These are phyloP conservation scores for Anthrax anthrax DNA, from an alignment of 2,888 invertebrate species.

Conservation along the genomic window DNA sequence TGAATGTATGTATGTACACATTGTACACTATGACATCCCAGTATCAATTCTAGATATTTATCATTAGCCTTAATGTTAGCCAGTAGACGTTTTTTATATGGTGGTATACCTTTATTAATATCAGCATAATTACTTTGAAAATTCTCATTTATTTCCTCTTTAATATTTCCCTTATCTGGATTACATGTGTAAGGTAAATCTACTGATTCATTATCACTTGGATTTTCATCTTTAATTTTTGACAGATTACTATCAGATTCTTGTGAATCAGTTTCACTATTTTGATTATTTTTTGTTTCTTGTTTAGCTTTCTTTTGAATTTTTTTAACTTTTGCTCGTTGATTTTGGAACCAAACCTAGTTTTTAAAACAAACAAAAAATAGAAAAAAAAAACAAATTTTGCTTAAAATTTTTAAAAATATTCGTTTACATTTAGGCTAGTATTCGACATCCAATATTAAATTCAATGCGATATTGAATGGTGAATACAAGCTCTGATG, in stretches of 20 bases:
- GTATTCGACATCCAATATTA: too few relatives aligned
- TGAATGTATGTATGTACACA: too few relatives aligned
- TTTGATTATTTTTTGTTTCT: conserved; percentile 35
- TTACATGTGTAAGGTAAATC: conserved; percentile 26
- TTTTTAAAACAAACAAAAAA: too few relatives aligned
- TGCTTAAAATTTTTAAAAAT: background rate
- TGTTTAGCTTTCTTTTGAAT: conserved; percentile 49
- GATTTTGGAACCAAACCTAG: conserved; percentile 52
- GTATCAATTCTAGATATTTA: too few relatives aligned
- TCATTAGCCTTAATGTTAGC: too few relatives aligned
- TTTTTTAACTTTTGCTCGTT: conserved; percentile 50
- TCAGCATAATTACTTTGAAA: conserved; percentile 29
- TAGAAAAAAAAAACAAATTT: too few relatives aligned
- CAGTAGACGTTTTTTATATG: too few relatives aligned
- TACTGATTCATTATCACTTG: conserved; percentile 38
- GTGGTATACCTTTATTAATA: conserved; percentile 34
- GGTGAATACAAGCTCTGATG: too few relatives aligned
- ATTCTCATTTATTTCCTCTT: conserved; percentile 21
- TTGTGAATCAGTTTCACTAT: conserved; percentile 34
- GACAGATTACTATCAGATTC: conserved; percentile 39
- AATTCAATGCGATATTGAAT: too few relatives aligned
- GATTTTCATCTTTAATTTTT: conserved; percentile 46
- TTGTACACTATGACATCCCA: too few relatives aligned
- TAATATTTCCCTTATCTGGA: conserved; percentile 24
- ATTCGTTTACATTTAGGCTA: too few relatives aligned